Percentiles rank a stretch among this genome's conserved stretches.
Evolutionary conservation across 2,888 invertebrate species (phyloP).

Genomic region (Andrena trimmerana): DNA sequence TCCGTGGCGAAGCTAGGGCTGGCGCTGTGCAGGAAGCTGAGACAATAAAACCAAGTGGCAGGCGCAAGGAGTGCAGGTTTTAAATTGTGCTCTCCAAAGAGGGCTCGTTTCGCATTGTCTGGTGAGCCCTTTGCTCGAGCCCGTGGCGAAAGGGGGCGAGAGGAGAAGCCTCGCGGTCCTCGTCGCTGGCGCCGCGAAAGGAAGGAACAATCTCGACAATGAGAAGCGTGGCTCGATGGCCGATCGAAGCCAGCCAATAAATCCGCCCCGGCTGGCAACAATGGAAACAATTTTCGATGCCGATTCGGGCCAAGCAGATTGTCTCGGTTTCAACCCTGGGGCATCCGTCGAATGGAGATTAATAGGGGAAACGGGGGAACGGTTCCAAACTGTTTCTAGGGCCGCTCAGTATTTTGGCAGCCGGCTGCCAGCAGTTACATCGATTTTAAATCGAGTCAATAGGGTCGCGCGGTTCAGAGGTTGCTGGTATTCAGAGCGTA

Average conservation of each 20-base stretch:
- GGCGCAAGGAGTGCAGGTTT: not conserved
- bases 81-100: not conserved
- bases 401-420: constrained; percentile 14
- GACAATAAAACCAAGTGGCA: not conserved
- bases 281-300: constrained; percentile 61
- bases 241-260: constrained; percentile 17
- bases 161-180: not conserved
- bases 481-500: not conserved
- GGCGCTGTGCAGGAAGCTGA: not conserved
- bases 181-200: not conserved
- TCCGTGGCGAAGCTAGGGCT: not conserved
- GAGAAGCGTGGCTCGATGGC: not conserved
- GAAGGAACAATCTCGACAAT: constrained; percentile 22
- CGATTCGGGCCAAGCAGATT: constrained; percentile 52
- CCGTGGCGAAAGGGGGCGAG: not conserved
- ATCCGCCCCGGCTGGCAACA: constrained; percentile 27
- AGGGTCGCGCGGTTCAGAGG: not conserved
- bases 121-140: constrained; percentile 15
- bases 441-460: constrained; percentile 26
- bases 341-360: constrained; percentile 32
- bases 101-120: not conserved
- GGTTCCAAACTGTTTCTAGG: not conserved
- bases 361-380: constrained; percentile 14
- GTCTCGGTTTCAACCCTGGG: not conserved
- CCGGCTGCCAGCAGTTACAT: constrained; percentile 1